Percentiles rank a stretch among this genome's conserved stretches.
These are phyloP conservation scores for Anguilla rostrata DNA, from an alignment of 2,113 vertebrate species.

Conservation along the genomic window DNA sequence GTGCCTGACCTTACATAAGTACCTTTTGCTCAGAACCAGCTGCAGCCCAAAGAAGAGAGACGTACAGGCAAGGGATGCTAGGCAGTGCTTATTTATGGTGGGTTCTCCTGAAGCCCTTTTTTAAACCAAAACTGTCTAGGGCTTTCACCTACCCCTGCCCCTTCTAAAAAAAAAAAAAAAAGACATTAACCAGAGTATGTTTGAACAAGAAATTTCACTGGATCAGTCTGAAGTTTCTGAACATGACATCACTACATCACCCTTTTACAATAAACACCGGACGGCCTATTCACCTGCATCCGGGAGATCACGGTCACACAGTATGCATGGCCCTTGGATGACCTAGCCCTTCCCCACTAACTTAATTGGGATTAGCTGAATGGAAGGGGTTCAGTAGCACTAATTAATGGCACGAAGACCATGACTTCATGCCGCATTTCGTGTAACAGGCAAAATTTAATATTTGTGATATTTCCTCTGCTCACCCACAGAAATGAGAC, in stretches of 20 bases:
- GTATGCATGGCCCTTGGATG: background rate
- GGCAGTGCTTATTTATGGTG: background rate
- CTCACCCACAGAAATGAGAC: constrained; percentile 1
- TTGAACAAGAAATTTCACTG: background rate
- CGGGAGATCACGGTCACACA: background rate
- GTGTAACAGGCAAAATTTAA: background rate
- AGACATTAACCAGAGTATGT: background rate
- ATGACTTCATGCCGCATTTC: constrained; percentile 21
- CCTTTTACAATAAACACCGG: background rate
- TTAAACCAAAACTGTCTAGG: background rate
- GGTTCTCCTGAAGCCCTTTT: background rate
- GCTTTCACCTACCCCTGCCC: background rate
- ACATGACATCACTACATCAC: background rate
- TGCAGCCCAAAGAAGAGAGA: background rate
- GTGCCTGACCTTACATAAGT: background rate
- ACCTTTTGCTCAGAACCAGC: background rate
- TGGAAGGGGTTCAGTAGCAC: constrained; percentile 12
- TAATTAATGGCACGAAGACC: constrained; percentile 13
- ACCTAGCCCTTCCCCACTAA: background rate
- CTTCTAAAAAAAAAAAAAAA: too few species aligned
- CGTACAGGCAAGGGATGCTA: background rate
- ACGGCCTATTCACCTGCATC: background rate
- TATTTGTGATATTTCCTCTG: constrained; percentile 2
- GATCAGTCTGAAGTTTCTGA: constrained; percentile 12
- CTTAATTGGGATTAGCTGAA: constrained; percentile 20